Conservation (phyloP, 2,797 vertebrate genomes). For the Helostoma temminkii region DNA sequence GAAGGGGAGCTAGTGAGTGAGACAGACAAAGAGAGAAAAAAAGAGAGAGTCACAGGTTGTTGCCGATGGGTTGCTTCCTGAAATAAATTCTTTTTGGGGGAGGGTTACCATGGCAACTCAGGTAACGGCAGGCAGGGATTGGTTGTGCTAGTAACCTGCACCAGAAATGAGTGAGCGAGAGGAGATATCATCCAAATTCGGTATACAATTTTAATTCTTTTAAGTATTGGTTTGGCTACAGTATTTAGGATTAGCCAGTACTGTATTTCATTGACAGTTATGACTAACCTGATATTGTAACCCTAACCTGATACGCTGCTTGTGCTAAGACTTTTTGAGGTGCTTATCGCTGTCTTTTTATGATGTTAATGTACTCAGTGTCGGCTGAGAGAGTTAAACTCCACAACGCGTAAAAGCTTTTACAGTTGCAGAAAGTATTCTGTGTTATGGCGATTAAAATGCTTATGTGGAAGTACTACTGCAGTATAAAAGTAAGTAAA, state of each 20-base stretch:
- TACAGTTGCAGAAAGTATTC: background rate
- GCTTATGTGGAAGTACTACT: too few species aligned
- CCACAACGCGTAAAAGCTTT: background rate
- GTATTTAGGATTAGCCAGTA: background rate
- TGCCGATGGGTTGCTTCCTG: slow-evolving; percentile 71
- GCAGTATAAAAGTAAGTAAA: too few species aligned
- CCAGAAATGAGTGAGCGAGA: slow-evolving; percentile 19
- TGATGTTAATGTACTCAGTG: slow-evolving; percentile 10
- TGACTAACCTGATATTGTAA: too few species aligned
- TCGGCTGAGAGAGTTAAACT: background rate
- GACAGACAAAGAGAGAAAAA: slow-evolving; percentile 18
- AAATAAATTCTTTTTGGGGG: slow-evolving; percentile 74
- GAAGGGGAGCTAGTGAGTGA: slow-evolving; percentile 18
- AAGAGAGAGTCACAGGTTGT: slow-evolving; percentile 69
- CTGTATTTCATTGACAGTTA: background rate
- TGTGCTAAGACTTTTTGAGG: slow-evolving; percentile 10
- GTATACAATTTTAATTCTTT: slow-evolving; percentile 10
- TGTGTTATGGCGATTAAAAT: background rate
- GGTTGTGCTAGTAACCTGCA: slow-evolving; percentile 59
- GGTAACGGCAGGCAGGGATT: slow-evolving; percentile 68
- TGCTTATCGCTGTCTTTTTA: slow-evolving; percentile 16
- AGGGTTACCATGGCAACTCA: slow-evolving; percentile 82
- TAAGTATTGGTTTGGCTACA: background rate
- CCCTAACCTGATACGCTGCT: background rate
- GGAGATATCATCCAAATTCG: slow-evolving; percentile 28